phyloP scores from a whole-genome alignment of 2,888 invertebrate species.

The Podotricha telesiphe region DNA sequence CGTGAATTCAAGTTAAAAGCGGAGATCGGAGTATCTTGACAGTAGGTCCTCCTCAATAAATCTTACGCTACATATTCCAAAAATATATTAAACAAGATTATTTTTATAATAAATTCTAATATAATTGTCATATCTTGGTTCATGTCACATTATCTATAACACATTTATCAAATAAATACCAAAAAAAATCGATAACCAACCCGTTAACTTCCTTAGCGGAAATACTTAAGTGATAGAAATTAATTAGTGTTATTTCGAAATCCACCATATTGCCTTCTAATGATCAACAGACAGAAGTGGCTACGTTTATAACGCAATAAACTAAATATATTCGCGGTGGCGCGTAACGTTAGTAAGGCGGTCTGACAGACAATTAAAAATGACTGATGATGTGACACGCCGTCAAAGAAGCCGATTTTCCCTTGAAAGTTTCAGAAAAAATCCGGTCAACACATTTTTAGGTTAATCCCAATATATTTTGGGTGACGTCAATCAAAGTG shows the following conservation, averaged over 20 bases:
- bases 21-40: too few relatives aligned
- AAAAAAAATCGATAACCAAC: background rate
- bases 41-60: too few relatives aligned
- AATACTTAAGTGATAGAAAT: slow-evolving; percentile 2
- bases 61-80: too few relatives aligned
- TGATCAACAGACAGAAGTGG: slow-evolving; percentile 51
- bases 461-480: slow-evolving; percentile 61
- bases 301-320: slow-evolving; percentile 76
- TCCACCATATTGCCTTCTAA: slow-evolving; percentile 48
- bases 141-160: background rate
- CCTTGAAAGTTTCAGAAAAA: slow-evolving; percentile 54
- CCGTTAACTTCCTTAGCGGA: slow-evolving; percentile 9
- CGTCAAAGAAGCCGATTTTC: slow-evolving; percentile 63
- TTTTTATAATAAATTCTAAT: background rate
- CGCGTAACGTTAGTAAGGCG: slow-evolving; percentile 60
- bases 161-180: background rate
- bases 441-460: slow-evolving; percentile 67
- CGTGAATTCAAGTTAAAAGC: too few relatives aligned
- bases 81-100: background rate
- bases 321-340: slow-evolving; percentile 77
- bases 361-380: slow-evolving; percentile 82
- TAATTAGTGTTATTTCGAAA: slow-evolving; percentile 18
- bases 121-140: background rate
- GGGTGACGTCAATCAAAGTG: slow-evolving; percentile 59
- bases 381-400: slow-evolving; percentile 75